These are phyloP conservation scores for Pseudopodoces humilis DNA, from an alignment of 2,113 vertebrate genomes.

Conservation along the genomic window DNA sequence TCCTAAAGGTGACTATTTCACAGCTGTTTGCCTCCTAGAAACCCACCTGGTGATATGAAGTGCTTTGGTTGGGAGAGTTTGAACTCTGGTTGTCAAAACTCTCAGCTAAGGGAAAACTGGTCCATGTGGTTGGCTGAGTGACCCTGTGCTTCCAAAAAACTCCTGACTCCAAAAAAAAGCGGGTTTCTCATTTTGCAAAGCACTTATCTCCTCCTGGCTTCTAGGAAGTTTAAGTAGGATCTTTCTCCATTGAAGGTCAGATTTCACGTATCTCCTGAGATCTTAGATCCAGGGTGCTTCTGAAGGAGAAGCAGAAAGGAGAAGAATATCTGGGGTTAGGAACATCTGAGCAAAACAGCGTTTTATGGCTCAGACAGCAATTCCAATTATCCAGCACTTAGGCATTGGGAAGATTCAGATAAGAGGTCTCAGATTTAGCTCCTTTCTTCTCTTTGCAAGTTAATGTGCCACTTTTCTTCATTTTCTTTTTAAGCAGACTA, in stretches of 20 bases:
- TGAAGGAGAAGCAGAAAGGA: background rate
- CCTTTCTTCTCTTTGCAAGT: constrained; percentile 41
- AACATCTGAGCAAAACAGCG: background rate
- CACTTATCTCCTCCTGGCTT: background rate
- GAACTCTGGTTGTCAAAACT: background rate
- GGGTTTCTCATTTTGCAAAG: background rate
- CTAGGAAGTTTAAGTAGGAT: background rate
- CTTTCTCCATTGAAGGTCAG: background rate
- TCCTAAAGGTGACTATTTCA: background rate
- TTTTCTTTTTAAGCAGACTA: constrained; percentile 3
- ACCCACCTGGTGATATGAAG: background rate
- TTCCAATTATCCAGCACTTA: constrained; percentile 61
- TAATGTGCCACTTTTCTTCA: background rate
- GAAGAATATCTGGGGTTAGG: background rate
- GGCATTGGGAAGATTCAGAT: constrained; percentile 36
- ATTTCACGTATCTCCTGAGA: background rate
- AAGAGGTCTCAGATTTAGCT: constrained; percentile 62
- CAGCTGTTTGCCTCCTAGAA: background rate
- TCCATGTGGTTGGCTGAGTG: background rate
- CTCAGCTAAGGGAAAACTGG: background rate
- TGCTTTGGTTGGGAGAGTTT: background rate
- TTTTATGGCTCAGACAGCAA: constrained; percentile 33
- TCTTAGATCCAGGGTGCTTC: background rate
- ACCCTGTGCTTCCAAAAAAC: background rate
- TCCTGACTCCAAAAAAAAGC: background rate